Evolutionary conservation across 1,140 invertebrate species (phyloP).

Genomic region (Tetramorium alpestre): DNA sequence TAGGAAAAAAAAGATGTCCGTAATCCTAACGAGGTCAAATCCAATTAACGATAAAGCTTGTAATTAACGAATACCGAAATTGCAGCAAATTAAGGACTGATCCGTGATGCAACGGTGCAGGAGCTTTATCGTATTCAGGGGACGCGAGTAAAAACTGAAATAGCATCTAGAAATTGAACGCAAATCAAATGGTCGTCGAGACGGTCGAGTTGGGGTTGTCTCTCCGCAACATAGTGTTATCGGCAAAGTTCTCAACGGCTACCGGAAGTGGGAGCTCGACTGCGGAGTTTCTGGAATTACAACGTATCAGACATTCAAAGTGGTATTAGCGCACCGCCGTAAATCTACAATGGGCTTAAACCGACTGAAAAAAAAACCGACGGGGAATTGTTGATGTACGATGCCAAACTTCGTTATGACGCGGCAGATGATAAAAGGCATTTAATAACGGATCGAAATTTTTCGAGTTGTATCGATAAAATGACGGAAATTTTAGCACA

Average conservation of each 20-base stretch:
- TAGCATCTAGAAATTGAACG: slow-evolving; percentile 65
- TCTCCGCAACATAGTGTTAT: slow-evolving; percentile 64
- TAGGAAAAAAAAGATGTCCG: background rate
- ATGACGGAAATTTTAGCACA: background rate
- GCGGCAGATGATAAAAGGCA: slow-evolving; percentile 16
- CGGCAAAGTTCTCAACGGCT: slow-evolving; percentile 58
- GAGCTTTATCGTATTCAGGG: slow-evolving; percentile 6
- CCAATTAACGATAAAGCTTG: slow-evolving; percentile 35
- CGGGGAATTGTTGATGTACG: slow-evolving; percentile 51
- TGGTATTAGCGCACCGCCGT: slow-evolving; percentile 64
- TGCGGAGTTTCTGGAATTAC: slow-evolving; percentile 60
- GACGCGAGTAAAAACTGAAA: slow-evolving; percentile 45
- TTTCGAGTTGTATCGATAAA: background rate
- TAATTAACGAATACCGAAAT: slow-evolving; percentile 38
- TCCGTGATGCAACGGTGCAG: slow-evolving; percentile 8
- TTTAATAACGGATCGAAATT: slow-evolving; percentile 62
- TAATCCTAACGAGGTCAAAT: slow-evolving; percentile 5
- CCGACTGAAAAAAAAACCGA: slow-evolving; percentile 22
- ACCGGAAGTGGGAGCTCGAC: slow-evolving; percentile 47
- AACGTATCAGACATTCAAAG: slow-evolving; percentile 70
- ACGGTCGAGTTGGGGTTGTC: slow-evolving; percentile 26
- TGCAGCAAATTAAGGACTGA: slow-evolving; percentile 37
- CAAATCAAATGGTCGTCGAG: slow-evolving; percentile 57
- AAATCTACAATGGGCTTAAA: slow-evolving; percentile 68
- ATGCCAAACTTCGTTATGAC: background rate